phyloP scores from a whole-genome alignment of 2,113 vertebrate genomes.

The Vanacampus margaritifer region DNA sequence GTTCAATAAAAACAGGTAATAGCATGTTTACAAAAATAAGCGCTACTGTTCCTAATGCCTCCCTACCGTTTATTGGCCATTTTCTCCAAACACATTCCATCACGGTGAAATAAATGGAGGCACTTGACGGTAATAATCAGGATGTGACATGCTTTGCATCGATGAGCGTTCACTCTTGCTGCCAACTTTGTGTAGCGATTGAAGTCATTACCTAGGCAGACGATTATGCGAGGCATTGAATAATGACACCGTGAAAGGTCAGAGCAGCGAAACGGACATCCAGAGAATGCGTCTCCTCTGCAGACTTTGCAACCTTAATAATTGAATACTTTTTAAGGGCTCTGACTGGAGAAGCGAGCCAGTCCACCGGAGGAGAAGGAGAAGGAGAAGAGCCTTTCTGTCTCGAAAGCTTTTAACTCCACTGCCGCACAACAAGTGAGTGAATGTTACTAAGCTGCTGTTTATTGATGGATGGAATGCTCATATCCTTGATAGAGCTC shows the following conservation, averaged over 20 bases:
- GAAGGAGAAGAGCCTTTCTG: constrained; percentile 35
- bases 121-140: constrained; percentile 30
- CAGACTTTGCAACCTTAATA: constrained; percentile 54
- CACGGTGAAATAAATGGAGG: constrained; percentile 28
- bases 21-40: background rate
- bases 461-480: constrained; percentile 37
- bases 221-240: constrained; percentile 50
- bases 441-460: constrained; percentile 16
- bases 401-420: constrained; percentile 58
- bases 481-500: constrained; percentile 10
- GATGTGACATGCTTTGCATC: constrained; percentile 18
- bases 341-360: constrained; percentile 33
- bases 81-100: constrained; percentile 22
- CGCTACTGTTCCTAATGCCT: too few relatives aligned
- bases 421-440: constrained; percentile 29
- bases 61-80: background rate
- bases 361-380: constrained; percentile 33
- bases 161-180: constrained; percentile 16
- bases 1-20: background rate
- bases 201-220: constrained; percentile 54
- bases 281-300: constrained; percentile 49
- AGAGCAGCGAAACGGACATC: constrained; percentile 56
- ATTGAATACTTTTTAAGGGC: constrained; percentile 57
- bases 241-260: constrained; percentile 64
- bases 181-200: constrained; percentile 52